Evolutionary conservation across 2,113 vertebrate species (phyloP).

Genomic region (Periophthalmodon schlosseri): DNA sequence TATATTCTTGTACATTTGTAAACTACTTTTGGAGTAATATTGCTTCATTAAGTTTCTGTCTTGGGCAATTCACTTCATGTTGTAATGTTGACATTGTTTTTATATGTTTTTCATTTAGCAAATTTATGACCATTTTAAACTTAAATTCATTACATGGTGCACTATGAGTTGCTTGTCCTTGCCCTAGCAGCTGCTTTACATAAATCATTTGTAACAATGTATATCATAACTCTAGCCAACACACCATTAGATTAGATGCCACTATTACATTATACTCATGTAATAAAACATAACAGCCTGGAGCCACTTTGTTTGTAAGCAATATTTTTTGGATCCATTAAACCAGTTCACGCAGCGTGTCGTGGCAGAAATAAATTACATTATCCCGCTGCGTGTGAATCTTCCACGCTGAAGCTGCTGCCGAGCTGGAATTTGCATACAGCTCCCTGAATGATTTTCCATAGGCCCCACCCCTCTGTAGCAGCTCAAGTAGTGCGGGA

Average conservation of each 20-base stretch:
- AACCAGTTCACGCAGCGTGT: not conserved
- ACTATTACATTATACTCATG: conserved; percentile 23
- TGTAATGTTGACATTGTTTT: not conserved
- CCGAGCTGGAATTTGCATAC: conserved; percentile 22
- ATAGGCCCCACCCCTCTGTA: conserved; percentile 37
- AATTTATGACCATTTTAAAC: not conserved
- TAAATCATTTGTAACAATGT: not conserved
- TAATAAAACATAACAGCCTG: conserved; percentile 24
- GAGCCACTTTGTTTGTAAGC: conserved; percentile 10
- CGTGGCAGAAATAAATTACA: conserved; percentile 1
- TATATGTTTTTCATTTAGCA: not conserved
- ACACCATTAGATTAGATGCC: conserved; percentile 9
- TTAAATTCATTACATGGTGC: not conserved
- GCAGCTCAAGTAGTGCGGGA: conserved; percentile 39
- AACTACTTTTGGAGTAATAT: not conserved
- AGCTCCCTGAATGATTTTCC: conserved; percentile 21
- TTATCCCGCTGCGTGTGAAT: conserved; percentile 10
- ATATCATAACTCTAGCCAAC: conserved; percentile 14
- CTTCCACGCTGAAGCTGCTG: conserved; percentile 22
- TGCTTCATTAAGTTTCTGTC: not conserved
- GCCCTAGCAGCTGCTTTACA: not conserved
- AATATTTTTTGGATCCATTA: conserved; percentile 6
- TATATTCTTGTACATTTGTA: not conserved
- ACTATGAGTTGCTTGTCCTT: not conserved
- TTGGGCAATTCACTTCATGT: not conserved